These are phyloP conservation scores for Heliconius ismenius DNA, from an alignment of 2,888 invertebrate species.

Conservation along the genomic window DNA sequence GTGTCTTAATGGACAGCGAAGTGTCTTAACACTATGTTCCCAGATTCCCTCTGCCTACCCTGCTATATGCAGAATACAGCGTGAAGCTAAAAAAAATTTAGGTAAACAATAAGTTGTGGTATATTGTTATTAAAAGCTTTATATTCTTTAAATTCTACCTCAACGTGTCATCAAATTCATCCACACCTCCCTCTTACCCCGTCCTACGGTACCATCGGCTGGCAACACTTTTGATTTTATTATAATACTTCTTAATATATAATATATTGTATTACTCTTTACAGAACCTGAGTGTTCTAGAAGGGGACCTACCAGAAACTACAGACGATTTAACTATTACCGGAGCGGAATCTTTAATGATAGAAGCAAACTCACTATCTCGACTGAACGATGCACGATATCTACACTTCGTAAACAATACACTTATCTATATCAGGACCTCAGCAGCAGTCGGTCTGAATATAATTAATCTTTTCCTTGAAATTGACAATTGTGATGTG, in stretches of 20 bases:
- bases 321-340: conserved; percentile 82
- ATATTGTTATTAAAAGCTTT: too few species aligned
- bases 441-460: conserved; percentile 83
- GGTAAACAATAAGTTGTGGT: too few species aligned
- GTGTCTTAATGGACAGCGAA: too few species aligned
- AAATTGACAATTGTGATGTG: conserved; percentile 82
- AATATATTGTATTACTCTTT: conserved; percentile 42
- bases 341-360: conserved; percentile 79
- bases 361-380: conserved; percentile 81
- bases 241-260: neutral
- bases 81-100: too few species aligned
- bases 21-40: too few species aligned
- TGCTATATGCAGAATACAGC: too few species aligned
- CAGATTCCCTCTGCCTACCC: too few species aligned
- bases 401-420: conserved; percentile 78
- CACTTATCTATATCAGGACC: conserved; percentile 79
- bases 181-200: too few species aligned
- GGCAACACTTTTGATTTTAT: too few species aligned
- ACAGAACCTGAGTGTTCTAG: conserved; percentile 74
- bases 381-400: conserved; percentile 78
- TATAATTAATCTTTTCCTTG: conserved; percentile 82
- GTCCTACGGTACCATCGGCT: too few species aligned
- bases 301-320: conserved; percentile 81
- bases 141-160: too few species aligned
- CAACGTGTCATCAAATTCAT: too few species aligned